phyloP scores from a whole-genome alignment of 2,888 invertebrate species.

The Zygaena filipendulae region DNA sequence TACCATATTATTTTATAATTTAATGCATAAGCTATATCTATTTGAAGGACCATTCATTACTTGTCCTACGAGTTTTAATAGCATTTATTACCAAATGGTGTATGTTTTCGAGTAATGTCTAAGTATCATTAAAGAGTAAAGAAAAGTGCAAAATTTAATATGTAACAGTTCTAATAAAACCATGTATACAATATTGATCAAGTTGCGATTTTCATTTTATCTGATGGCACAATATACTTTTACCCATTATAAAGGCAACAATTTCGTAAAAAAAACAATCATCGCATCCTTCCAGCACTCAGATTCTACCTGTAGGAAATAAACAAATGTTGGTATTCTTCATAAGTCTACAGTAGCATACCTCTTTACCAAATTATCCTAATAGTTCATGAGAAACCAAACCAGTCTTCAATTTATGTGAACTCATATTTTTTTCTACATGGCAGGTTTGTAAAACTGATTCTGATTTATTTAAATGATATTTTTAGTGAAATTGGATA shows the following conservation, averaged over 20 bases:
- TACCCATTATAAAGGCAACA: constrained; percentile 29
- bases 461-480: too few relatives aligned
- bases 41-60: constrained; percentile 50
- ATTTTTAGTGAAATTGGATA: too few relatives aligned
- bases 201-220: constrained; percentile 31
- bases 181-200: constrained; percentile 60
- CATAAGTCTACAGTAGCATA: too few relatives aligned
- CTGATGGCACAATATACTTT: too few relatives aligned
- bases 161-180: constrained; percentile 66
- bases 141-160: constrained; percentile 66
- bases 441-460: too few relatives aligned
- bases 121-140: constrained; percentile 56
- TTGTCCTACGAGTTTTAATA: constrained; percentile 56
- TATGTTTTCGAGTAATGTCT: constrained; percentile 60
- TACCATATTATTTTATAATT: constrained; percentile 14
- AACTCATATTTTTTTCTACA: too few relatives aligned
- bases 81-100: constrained; percentile 68
- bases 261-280: constrained; percentile 22
- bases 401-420: too few relatives aligned
- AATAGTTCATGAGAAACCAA: too few relatives aligned
- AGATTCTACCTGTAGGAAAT: constrained; percentile 37
- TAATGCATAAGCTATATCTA: constrained; percentile 41
- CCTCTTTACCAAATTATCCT: too few relatives aligned
- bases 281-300: constrained; percentile 36
- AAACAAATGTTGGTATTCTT: too few relatives aligned